phyloP scores from a whole-genome alignment of 2,888 invertebrate species.

The Matsumyia berberina region DNA sequence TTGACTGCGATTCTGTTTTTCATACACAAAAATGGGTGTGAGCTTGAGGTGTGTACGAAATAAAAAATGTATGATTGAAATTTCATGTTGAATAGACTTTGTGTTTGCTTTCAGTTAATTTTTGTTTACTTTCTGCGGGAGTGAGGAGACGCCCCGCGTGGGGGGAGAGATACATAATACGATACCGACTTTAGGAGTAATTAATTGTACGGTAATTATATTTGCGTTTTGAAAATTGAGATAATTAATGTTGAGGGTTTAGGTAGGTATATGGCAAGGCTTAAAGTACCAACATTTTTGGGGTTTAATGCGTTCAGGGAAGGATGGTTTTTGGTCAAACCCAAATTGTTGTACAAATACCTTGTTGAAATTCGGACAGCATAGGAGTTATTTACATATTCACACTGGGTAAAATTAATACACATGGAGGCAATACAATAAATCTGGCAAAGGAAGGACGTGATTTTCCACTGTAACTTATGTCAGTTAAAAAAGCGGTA shows the following conservation, averaged over 20 bases:
- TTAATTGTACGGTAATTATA: slow-evolving; percentile 39
- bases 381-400: no score
- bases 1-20: background rate
- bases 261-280: background rate
- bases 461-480: no score
- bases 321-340: no score
- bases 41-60: background rate
- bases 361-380: no score
- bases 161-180: slow-evolving; percentile 5
- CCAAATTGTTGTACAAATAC: no score
- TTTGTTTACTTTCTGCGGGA: slow-evolving; percentile 41
- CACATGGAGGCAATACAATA: no score
- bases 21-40: background rate
- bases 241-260: background rate
- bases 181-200: slow-evolving; percentile 24
- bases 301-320: no score
- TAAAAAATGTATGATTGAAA: slow-evolving; percentile 37
- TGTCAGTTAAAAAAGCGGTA: no score
- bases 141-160: background rate
- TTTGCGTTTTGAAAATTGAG: slow-evolving; percentile 15
- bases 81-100: slow-evolving; percentile 44
- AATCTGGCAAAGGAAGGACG: no score
- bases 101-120: slow-evolving; percentile 60
- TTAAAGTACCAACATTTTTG: no score
- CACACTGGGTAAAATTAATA: no score